Conservation (phyloP, 2,113 vertebrate genomes). For the Perognathus longimembris region DNA sequence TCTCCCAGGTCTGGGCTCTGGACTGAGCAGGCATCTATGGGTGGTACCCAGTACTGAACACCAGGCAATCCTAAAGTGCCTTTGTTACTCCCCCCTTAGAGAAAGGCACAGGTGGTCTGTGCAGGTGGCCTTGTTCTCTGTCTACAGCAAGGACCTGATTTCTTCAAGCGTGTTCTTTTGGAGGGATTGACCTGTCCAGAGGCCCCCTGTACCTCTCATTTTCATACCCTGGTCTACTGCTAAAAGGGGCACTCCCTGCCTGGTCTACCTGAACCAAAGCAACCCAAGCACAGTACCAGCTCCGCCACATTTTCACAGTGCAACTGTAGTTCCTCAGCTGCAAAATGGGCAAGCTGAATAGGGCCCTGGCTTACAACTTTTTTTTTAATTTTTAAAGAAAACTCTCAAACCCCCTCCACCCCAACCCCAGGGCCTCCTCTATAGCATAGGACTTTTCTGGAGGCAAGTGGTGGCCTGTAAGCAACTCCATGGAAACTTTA, state of each 20-base stretch:
- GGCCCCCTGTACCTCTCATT: too few relatives aligned
- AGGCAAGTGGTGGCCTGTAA: too few relatives aligned
- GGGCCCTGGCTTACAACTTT: not conserved
- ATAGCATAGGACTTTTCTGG: not conserved
- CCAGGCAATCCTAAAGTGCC: not conserved
- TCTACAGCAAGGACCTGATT: not conserved
- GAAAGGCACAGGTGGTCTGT: not conserved
- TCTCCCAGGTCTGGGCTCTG: not conserved
- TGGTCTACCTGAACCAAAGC: not conserved
- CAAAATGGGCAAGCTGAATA: not conserved
- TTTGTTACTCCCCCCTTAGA: too few relatives aligned
- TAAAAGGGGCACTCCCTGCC: not conserved
- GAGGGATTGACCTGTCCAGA: not conserved
- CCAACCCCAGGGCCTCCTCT: not conserved
- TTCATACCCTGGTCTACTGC: not conserved
- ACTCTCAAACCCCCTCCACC: not conserved
- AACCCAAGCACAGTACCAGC: not conserved
- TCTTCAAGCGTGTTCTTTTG: not conserved
- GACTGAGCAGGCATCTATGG: not conserved
- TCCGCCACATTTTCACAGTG: not conserved
- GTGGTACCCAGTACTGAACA: not conserved
- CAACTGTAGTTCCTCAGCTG: not conserved
- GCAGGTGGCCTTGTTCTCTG: not conserved
- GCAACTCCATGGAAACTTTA: not conserved
- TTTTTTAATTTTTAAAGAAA: constrained; percentile 21